Evolutionary conservation across 2,888 invertebrate genomes (phyloP).

Genomic region (Volucella bombylans): DNA sequence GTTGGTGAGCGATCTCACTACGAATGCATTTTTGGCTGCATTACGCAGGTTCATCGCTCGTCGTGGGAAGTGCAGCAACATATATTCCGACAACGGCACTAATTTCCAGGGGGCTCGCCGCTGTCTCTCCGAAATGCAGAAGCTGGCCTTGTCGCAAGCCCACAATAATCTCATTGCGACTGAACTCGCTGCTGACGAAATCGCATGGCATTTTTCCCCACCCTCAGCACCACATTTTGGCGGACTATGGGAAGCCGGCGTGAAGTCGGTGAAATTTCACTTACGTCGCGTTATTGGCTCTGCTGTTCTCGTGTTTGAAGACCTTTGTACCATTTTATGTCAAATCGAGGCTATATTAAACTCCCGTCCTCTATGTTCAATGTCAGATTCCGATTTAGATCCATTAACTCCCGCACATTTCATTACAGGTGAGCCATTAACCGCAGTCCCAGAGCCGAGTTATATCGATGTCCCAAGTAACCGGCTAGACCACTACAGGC

Average conservation of each 20-base stretch:
- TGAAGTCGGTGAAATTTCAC: slow-evolving; percentile 21
- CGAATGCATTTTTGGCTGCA: no score
- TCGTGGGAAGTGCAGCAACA: neutral
- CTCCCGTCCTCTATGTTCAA: neutral
- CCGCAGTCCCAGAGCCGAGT: slow-evolving; percentile 45
- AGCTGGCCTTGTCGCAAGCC: no score
- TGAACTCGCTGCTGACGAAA: neutral
- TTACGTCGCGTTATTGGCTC: slow-evolving; percentile 32
- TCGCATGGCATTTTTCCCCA: slow-evolving; percentile 6
- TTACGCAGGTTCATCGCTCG: neutral
- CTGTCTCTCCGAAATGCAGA: no score
- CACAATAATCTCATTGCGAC: neutral
- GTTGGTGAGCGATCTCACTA: neutral
- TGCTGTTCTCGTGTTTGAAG: slow-evolving; percentile 30
- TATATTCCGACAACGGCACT: no score
- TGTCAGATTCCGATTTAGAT: slow-evolving; percentile 21
- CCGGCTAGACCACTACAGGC: neutral
- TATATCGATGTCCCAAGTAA: neutral
- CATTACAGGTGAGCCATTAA: slow-evolving; percentile 28
- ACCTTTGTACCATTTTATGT: slow-evolving; percentile 36
- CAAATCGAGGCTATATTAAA: slow-evolving; percentile 51
- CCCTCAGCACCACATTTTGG: slow-evolving; percentile 1
- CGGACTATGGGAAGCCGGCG: slow-evolving; percentile 24
- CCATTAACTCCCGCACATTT: neutral
- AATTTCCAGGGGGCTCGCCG: no score